Percentiles rank a stretch among this genome's conserved stretches.
Evolutionary conservation across 2,888 invertebrate species (phyloP).

Genomic region (Apocheima hispidaria): DNA sequence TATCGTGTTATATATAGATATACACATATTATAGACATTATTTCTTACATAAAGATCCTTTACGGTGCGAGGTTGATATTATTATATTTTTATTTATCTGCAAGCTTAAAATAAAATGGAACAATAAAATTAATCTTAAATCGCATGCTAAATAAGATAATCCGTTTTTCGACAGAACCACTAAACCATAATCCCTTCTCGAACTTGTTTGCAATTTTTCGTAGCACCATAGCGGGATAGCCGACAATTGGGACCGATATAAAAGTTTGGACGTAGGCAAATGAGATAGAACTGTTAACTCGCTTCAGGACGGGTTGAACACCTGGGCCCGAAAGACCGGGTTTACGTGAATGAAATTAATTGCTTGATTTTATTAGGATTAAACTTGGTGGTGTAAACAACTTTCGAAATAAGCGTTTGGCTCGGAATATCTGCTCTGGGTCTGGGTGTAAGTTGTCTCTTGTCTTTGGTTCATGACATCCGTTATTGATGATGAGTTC

Average conservation of each 20-base stretch:
- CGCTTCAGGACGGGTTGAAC: conserved; percentile 14
- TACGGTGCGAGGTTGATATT: too few species aligned
- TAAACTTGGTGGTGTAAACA: background rate
- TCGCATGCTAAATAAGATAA: background rate
- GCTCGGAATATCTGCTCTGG: too few species aligned
- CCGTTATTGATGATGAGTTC: too few species aligned
- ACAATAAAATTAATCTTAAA: too few species aligned
- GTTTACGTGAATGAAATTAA: conserved; percentile 24
- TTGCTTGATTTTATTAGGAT: conserved; percentile 16
- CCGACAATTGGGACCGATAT: conserved; percentile 32
- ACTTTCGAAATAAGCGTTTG: background rate
- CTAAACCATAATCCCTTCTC: background rate
- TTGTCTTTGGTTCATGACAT: too few species aligned
- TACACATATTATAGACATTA: too few species aligned
- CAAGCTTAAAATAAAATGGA: too few species aligned
- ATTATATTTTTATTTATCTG: too few species aligned
- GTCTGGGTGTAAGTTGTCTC: too few species aligned
- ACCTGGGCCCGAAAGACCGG: conserved; percentile 16
- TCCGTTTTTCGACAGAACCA: background rate
- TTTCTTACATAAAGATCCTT: too few species aligned
- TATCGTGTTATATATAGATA: too few species aligned
- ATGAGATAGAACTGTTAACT: conserved; percentile 30
- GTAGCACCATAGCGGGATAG: conserved; percentile 4
- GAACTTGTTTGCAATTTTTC: conserved; percentile 10
- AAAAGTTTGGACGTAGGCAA: conserved; percentile 30